Percentiles rank a stretch among this genome's conserved stretches.
phyloP scores from a whole-genome alignment of 1,140 invertebrate species.

The Bemisia tabaci region DNA sequence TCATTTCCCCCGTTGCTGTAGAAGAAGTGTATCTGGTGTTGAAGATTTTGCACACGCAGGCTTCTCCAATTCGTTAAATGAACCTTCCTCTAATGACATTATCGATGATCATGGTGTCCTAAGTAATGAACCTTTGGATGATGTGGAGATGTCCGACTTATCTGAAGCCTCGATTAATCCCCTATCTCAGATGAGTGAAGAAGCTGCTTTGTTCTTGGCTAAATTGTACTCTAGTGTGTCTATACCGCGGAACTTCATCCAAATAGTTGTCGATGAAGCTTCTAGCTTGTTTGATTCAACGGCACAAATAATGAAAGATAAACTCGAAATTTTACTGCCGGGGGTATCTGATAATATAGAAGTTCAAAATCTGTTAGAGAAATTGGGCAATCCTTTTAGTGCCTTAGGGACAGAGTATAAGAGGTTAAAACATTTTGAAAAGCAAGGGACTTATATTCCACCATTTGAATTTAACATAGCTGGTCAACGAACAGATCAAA shows the following conservation, averaged over 20 bases:
- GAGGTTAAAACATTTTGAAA: conserved; percentile 10
- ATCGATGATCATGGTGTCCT: too few species aligned
- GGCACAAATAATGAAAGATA: neutral
- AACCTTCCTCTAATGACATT: neutral
- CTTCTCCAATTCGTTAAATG: neutral
- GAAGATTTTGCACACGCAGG: neutral
- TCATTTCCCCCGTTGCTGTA: neutral
- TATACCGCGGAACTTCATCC: neutral
- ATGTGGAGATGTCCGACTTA: neutral
- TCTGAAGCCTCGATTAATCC: too few species aligned
- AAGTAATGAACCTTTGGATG: neutral
- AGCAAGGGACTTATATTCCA: conserved; percentile 13
- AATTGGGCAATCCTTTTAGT: conserved; percentile 7
- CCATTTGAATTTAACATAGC: conserved; percentile 8
- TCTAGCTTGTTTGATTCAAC: neutral
- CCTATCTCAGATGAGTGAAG: neutral
- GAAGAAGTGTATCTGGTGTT: neutral
- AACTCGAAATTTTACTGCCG: neutral
- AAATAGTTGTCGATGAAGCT: neutral
- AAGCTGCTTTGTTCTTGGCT: neutral
- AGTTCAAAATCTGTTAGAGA: neutral
- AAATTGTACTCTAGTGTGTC: neutral
- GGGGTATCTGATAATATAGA: neutral
- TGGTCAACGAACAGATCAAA: conserved; percentile 15
- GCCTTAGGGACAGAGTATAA: conserved; percentile 12